Percentiles rank a stretch among this genome's conserved stretches.
These are phyloP conservation scores for Rosalia funebris DNA, from an alignment of 2,888 invertebrate species.

Conservation along the genomic window DNA sequence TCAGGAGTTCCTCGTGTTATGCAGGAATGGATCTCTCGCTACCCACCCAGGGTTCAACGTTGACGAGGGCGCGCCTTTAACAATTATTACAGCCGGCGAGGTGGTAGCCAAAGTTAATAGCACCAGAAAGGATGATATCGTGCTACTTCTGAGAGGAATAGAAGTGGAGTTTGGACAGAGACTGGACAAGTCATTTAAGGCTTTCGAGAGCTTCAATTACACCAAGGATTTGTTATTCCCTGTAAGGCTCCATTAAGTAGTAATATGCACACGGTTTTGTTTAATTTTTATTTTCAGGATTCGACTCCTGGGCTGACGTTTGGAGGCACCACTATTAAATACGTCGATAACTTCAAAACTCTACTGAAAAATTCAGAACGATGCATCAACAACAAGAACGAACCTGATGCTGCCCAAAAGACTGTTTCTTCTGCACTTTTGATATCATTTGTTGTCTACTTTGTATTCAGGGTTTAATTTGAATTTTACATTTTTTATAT, in stretches of 20 bases:
- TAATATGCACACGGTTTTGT: too few relatives aligned
- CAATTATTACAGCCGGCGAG: slow-evolving; percentile 71
- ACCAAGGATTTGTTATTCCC: slow-evolving; percentile 70
- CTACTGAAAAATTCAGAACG: slow-evolving; percentile 66
- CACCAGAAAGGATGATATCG: slow-evolving; percentile 51
- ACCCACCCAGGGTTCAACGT: slow-evolving; percentile 65
- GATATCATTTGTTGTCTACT: slow-evolving; percentile 13
- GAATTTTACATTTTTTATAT: too few relatives aligned
- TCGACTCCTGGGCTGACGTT: slow-evolving; percentile 69
- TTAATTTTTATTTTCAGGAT: slow-evolving; percentile 57
- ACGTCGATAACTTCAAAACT: slow-evolving; percentile 69
- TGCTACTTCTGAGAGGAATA: slow-evolving; percentile 51
- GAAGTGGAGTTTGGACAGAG: slow-evolving; percentile 54
- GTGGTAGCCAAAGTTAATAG: slow-evolving; percentile 65
- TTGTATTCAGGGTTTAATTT: slow-evolving; percentile 25
- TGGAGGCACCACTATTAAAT: slow-evolving; percentile 58
- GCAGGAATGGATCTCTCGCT: slow-evolving; percentile 71
- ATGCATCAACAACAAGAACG: slow-evolving; percentile 43
- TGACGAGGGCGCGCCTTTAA: slow-evolving; percentile 68
- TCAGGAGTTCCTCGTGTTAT: slow-evolving; percentile 67
- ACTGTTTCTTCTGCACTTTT: slow-evolving; percentile 26
- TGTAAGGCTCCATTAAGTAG: too few relatives aligned
- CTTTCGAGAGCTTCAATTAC: slow-evolving; percentile 70
- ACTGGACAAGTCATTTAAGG: slow-evolving; percentile 66
- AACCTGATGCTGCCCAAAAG: slow-evolving; percentile 5